phyloP scores from a whole-genome alignment of 2,888 invertebrate genomes.

The Andricus quercusramuli region DNA sequence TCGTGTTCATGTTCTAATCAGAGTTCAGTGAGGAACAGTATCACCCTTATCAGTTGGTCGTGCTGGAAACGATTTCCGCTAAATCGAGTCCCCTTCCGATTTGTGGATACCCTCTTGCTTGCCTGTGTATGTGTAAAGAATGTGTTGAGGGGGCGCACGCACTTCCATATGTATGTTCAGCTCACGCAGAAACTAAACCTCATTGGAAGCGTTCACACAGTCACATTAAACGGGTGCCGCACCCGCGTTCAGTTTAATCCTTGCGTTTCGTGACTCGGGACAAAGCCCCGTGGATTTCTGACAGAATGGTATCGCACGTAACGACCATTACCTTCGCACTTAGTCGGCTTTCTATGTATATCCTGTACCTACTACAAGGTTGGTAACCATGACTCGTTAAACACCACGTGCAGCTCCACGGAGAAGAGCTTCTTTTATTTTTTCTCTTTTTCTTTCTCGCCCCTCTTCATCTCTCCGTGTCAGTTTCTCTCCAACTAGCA shows the following conservation, averaged over 20 bases:
- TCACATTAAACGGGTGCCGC: constrained; percentile 67
- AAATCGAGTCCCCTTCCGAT: constrained; percentile 58
- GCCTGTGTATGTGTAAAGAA: constrained; percentile 35
- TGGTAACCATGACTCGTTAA: constrained; percentile 53
- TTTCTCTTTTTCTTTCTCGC: constrained; percentile 51
- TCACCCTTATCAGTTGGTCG: constrained; percentile 44
- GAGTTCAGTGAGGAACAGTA: constrained; percentile 29
- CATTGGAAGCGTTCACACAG: constrained; percentile 62
- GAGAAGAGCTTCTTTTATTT: constrained; percentile 56
- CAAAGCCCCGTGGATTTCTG: constrained; percentile 78
- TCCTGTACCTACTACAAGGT: constrained; percentile 45
- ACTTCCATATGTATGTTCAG: constrained; percentile 45
- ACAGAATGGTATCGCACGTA: constrained; percentile 77
- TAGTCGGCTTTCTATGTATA: constrained; percentile 45
- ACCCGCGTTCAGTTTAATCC: constrained; percentile 74
- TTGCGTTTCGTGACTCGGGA: constrained; percentile 77
- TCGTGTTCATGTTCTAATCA: constrained; percentile 32
- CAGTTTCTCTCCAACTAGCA: constrained; percentile 42
- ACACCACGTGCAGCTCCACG: constrained; percentile 55
- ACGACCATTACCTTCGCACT: constrained; percentile 74
- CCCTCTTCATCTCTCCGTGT: constrained; percentile 49
- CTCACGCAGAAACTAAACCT: constrained; percentile 42
- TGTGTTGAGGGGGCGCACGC: constrained; percentile 56
- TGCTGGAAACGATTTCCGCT: constrained; percentile 48
- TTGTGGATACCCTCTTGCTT: constrained; percentile 57